These are phyloP conservation scores for Podarcis raffonei DNA, from an alignment of 2,113 vertebrate genomes.

Conservation along the genomic window DNA sequence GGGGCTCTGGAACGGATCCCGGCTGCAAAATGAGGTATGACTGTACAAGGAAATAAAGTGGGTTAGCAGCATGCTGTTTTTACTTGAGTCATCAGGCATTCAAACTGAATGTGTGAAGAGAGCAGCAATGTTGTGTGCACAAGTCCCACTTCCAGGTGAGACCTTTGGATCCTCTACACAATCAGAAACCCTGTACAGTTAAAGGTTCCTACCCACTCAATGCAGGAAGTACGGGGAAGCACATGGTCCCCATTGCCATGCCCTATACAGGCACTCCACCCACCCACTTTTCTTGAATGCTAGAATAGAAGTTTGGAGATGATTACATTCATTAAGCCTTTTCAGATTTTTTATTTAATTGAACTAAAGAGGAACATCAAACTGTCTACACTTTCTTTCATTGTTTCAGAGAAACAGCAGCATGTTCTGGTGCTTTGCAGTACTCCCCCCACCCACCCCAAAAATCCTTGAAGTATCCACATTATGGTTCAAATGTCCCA, in stretches of 20 bases:
- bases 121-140: too few relatives aligned
- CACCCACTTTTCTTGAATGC: too few relatives aligned
- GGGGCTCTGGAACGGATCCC: too few relatives aligned
- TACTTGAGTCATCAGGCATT: neutral
- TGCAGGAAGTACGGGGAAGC: too few relatives aligned
- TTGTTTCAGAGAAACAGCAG: neutral
- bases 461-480: neutral
- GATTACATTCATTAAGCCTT: neutral
- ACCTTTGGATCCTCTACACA: too few relatives aligned
- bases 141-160: too few relatives aligned
- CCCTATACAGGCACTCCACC: too few relatives aligned
- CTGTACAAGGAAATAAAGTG: neutral
- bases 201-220: too few relatives aligned
- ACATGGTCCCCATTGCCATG: too few relatives aligned
- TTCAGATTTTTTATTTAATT: neutral
- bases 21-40: too few relatives aligned
- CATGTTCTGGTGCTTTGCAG: neutral
- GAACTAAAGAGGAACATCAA: neutral
- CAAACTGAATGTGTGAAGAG: too few relatives aligned
- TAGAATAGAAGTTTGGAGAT: neutral
- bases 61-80: neutral
- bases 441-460: neutral
- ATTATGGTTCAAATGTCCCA: neutral
- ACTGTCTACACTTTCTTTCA: neutral
- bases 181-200: too few relatives aligned